Percentiles rank a stretch among this genome's conserved stretches.
Conservation (phyloP, 2,797 vertebrate species). For the Phrynocephalus forsythii region DNA sequence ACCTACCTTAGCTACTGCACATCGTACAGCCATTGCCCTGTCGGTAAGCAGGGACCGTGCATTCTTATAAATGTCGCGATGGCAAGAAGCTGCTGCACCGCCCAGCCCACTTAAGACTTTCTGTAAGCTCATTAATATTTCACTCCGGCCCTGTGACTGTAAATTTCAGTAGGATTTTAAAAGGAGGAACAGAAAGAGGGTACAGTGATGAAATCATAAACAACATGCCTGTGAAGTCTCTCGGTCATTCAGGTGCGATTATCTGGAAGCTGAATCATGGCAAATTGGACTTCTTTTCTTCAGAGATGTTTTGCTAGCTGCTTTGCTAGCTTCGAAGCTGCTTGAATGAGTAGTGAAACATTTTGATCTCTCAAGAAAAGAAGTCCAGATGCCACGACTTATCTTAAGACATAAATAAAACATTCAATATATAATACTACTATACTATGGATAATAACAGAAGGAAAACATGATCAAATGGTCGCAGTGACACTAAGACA, state of each 20-base stretch:
- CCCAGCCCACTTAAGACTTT: constrained; percentile 94
- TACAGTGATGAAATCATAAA: background rate
- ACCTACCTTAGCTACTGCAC: constrained; percentile 93
- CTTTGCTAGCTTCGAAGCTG: no score
- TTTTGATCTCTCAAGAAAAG: no score
- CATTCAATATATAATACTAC: background rate
- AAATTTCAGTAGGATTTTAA: constrained; percentile 23
- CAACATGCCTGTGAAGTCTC: background rate
- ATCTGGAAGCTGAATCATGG: no score
- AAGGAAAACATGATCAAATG: background rate
- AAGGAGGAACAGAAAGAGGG: constrained; percentile 11
- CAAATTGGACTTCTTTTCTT: no score
- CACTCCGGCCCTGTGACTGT: constrained; percentile 95
- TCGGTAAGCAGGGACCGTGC: constrained; percentile 95
- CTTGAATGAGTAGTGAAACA: no score
- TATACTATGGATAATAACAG: background rate
- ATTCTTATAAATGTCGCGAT: constrained; percentile 98
- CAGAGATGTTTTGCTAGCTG: no score
- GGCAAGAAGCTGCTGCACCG: constrained; percentile 94
- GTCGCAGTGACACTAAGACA: background rate
- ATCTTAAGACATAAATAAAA: background rate
- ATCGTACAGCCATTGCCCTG: constrained; percentile 96
- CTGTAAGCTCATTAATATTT: constrained; percentile 96
- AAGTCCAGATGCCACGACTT: no score
- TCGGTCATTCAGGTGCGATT: no score